Evolutionary conservation across 2,797 vertebrate species (phyloP).

Genomic region (Notolabrus celidotus): DNA sequence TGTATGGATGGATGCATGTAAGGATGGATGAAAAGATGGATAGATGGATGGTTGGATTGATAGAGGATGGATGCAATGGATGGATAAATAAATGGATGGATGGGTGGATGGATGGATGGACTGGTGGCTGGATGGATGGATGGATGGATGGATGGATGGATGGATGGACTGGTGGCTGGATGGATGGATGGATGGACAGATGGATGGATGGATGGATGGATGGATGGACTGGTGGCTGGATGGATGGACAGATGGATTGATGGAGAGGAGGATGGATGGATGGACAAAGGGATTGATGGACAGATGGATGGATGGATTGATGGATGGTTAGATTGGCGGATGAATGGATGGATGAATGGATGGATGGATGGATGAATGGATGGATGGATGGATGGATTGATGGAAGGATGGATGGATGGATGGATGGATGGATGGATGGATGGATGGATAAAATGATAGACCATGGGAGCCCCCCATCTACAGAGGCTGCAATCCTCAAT

Average conservation of each 20-base stretch:
- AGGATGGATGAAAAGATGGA: not conserved
- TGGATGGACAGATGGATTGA: not conserved
- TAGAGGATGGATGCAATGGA: not conserved
- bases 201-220: not conserved
- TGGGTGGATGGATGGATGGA: not conserved
- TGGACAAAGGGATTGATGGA: not conserved
- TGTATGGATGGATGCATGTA: not conserved
- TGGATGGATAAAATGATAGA: too few relatives aligned
- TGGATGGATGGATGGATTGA: not conserved
- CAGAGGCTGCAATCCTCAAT: too few relatives aligned
- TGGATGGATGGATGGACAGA: not conserved
- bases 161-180: not conserved
- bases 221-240: not conserved
- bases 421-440: not conserved
- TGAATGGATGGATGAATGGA: too few relatives aligned
- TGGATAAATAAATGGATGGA: not conserved
- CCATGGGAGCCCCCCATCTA: too few relatives aligned
- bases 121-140: not conserved
- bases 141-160: not conserved
- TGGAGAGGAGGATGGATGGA: not conserved
- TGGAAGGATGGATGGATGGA: not conserved
- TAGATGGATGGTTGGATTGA: not conserved
- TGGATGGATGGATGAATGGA: not conserved
- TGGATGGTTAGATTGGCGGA: not conserved
- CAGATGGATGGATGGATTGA: not conserved